Conservation (phyloP, 2,888 invertebrate species). For the Zhuqinia jingwanae region DNA sequence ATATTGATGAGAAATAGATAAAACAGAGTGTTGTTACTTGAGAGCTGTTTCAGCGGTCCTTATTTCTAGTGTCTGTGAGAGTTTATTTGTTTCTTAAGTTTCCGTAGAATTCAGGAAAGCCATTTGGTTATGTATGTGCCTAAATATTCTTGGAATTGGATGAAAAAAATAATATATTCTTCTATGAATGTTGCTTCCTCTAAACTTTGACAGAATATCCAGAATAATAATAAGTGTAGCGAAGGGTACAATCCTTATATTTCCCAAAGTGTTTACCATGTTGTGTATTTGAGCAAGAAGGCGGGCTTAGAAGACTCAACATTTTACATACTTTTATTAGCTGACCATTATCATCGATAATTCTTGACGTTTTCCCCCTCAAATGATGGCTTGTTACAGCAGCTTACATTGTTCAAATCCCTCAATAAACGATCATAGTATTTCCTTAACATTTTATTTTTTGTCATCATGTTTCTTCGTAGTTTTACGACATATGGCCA, state of each 20-base stretch:
- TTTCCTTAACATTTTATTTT: not conserved
- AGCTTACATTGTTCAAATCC: not conserved
- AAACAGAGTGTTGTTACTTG: too few relatives aligned
- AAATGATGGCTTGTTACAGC: not conserved
- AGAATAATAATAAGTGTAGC: not conserved
- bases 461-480: not conserved
- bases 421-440: not conserved
- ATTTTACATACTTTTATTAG: slow-evolving; percentile 7
- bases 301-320: not conserved
- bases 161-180: not conserved
- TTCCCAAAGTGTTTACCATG: not conserved
- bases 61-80: too few relatives aligned
- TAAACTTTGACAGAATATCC: too few relatives aligned
- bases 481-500: not conserved
- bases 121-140: too few relatives aligned
- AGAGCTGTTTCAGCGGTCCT: too few relatives aligned
- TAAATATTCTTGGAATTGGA: not conserved
- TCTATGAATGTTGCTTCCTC: too few relatives aligned
- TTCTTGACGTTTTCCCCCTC: not conserved
- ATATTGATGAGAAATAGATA: too few relatives aligned
- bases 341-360: not conserved
- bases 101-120: too few relatives aligned
- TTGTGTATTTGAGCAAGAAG: not conserved
- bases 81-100: too few relatives aligned
- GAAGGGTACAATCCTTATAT: too few relatives aligned